Base-by-base conservation (phyloP, 2,113 vertebrate genomes). In the Onychostruthus taczanowskii region DNA sequence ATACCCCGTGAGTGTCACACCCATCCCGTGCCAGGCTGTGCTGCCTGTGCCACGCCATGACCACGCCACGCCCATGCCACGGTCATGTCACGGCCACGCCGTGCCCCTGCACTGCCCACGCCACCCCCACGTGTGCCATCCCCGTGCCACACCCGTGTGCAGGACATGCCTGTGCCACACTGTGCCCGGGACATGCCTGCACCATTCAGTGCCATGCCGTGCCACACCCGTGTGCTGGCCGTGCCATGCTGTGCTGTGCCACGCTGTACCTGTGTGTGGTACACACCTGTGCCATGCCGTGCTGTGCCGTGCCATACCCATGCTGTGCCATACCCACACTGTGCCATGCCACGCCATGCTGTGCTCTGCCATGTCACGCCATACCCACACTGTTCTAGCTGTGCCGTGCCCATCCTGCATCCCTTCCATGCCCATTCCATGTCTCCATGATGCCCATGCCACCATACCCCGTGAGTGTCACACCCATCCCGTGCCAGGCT, bases 391-490 rank as follows among this genome's bases (percentile, higher is more conserved):
- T 43, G 41, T 43, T 13, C 41, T 7, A 11, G n/a, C n/a, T n/a
- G n/a, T n/a, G n/a, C n/a, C n/a, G n/a, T 31, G 13, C 37, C 37
- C 8, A 9, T 37, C 37, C 37, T 9, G 37, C 8, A 9, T 10
- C 13, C 44, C 7, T 26, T 12, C 44, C 5, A 0, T 13, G 6
- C 7, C 47, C 47, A 22, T 47, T 7, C 44, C 13, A 1, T 11
- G 21, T 31, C 37, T 22, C 30, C 7, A 1, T 15, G 21, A 50
- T 44, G 39, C 17, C 47, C 8, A 2, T 47, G 11, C 18, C 44
- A 37, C 35, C 30, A 44, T 1, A 24, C 15, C 41, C 44, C 37
- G 49, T 24, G 35, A 50, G 67, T 31, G 37, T 41, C 49, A 41
- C 14, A 37, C 11, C 37, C 50, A 19, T 16, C 28, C 69, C 6